phyloP scores from a whole-genome alignment of 2,113 vertebrate genomes.

The Dascyllus trimaculatus region DNA sequence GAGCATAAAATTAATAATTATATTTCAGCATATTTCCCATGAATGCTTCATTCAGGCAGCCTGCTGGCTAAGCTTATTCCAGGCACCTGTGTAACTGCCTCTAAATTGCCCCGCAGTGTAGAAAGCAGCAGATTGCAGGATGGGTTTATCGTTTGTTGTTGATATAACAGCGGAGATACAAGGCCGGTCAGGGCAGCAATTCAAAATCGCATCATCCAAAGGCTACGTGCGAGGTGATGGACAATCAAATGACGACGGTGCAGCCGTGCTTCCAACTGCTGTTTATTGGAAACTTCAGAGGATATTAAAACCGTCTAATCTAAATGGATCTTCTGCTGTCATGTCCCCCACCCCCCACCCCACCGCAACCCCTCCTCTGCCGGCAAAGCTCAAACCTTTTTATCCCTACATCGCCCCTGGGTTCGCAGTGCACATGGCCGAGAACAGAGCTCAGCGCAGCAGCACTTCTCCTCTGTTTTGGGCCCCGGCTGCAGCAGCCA shows the following conservation, averaged over 20 bases:
- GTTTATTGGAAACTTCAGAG: slow-evolving; percentile 68
- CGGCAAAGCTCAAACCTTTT: slow-evolving; percentile 60
- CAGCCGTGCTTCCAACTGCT: slow-evolving; percentile 16
- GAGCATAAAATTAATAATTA: slow-evolving; percentile 42
- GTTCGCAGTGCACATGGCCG: slow-evolving; percentile 27
- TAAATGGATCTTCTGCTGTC: slow-evolving; percentile 74
- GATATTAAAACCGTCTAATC: slow-evolving; percentile 76
- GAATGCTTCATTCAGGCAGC: slow-evolving; percentile 29
- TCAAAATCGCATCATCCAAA: slow-evolving; percentile 40
- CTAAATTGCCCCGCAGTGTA: slow-evolving; percentile 35
- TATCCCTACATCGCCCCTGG: slow-evolving; percentile 58
- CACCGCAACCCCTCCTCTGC: slow-evolving; percentile 4
- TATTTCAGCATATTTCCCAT: slow-evolving; percentile 39
- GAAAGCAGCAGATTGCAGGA: slow-evolving; percentile 45
- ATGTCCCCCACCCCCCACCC: slow-evolving; percentile 17
- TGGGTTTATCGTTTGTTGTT: slow-evolving; percentile 56
- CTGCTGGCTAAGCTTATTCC: slow-evolving; percentile 37
- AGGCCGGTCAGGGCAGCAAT: slow-evolving; percentile 35
- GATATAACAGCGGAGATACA: slow-evolving; percentile 36
- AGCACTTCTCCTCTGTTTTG: slow-evolving; percentile 22
- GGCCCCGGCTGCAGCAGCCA: slow-evolving; percentile 27
- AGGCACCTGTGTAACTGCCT: slow-evolving; percentile 29
- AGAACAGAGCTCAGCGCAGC: slow-evolving; percentile 41
- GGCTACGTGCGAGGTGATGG: slow-evolving; percentile 48
- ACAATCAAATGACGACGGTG: slow-evolving; percentile 46